Conservation (phyloP, 2,888 invertebrate species). For the Drosophila pullipes region DNA sequence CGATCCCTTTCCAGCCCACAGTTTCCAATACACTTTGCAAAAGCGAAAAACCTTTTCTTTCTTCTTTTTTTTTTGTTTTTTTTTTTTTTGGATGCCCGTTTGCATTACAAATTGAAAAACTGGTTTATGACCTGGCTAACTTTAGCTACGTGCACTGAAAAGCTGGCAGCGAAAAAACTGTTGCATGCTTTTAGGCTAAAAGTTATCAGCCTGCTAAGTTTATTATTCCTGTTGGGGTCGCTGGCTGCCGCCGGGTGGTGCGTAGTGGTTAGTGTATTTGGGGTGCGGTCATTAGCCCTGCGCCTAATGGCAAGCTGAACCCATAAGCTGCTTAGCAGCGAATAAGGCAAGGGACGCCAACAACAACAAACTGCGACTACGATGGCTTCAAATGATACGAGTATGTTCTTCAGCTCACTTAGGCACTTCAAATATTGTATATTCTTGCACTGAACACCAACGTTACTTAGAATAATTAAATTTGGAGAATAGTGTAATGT, state of each 20-base stretch:
- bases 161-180: constrained; percentile 55
- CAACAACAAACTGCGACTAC: constrained; percentile 15
- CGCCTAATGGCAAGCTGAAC: constrained; percentile 52
- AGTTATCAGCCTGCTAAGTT: constrained; percentile 51
- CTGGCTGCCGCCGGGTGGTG: neutral
- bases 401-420: neutral
- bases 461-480: neutral
- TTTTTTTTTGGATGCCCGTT: constrained; percentile 13
- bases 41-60: constrained; percentile 31
- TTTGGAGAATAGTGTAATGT: no score
- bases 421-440: neutral
- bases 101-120: constrained; percentile 70
- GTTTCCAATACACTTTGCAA: constrained; percentile 61
- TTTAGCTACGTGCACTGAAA: constrained; percentile 72
- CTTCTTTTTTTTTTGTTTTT: no score
- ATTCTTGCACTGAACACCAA: neutral
- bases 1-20: constrained; percentile 16
- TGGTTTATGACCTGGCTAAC: constrained; percentile 78
- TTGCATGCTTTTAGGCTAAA: constrained; percentile 74
- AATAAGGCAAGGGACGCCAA: no score
- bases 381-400: constrained; percentile 18
- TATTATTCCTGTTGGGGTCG: neutral
- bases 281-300: constrained; percentile 34
- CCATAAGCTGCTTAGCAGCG: constrained; percentile 54
- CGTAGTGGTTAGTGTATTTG: constrained; percentile 26